phyloP scores from a whole-genome alignment of 1,140 invertebrate species.

The Sweltsa coloradensis region DNA sequence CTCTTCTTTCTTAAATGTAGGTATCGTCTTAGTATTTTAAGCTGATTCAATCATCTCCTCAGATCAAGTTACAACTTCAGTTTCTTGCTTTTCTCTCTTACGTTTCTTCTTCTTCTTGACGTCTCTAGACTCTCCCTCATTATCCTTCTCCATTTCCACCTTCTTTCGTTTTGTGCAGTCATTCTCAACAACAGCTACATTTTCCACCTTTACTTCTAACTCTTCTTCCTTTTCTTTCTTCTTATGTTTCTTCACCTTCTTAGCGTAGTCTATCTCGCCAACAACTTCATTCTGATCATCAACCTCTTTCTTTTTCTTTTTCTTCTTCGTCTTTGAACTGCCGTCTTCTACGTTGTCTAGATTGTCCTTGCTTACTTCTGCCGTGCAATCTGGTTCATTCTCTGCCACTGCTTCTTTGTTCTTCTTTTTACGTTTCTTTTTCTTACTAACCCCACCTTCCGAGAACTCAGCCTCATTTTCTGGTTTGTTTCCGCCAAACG shows the following conservation, averaged over 20 bases:
- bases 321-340: constrained; percentile 10
- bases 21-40: too few relatives aligned
- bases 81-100: too few relatives aligned
- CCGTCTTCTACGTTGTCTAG: constrained; percentile 16
- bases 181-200: too few relatives aligned
- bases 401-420: constrained; percentile 14
- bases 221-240: not conserved
- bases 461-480: not conserved
- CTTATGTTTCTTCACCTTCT: constrained; percentile 8
- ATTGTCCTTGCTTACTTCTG: not conserved
- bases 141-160: too few relatives aligned
- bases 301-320: not conserved
- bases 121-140: too few relatives aligned
- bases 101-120: too few relatives aligned
- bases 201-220: too few relatives aligned
- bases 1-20: too few relatives aligned
- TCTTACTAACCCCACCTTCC: constrained; percentile 8
- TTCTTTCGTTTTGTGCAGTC: too few relatives aligned
- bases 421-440: not conserved
- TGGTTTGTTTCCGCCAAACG: too few relatives aligned
- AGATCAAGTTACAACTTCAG: too few relatives aligned
- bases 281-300: not conserved
- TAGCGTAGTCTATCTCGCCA: not conserved
- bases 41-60: too few relatives aligned
- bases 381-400: constrained; percentile 8